These are phyloP conservation scores for Phenacoccus solenopsis DNA, from an alignment of 1,140 invertebrate genomes.

Conservation along the genomic window DNA sequence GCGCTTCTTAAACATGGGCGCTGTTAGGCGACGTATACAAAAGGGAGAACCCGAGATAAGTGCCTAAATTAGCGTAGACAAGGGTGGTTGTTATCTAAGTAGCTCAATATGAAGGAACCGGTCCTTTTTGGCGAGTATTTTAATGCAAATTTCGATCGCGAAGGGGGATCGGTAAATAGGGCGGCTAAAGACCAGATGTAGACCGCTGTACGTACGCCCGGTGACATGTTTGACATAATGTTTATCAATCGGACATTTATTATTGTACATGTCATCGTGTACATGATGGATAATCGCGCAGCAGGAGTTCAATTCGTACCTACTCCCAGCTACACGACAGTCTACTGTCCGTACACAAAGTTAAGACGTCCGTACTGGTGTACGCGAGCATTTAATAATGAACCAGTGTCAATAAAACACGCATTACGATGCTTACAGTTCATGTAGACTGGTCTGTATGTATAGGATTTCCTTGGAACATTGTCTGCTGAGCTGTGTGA, in stretches of 20 bases:
- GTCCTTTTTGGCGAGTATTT: slow-evolving; percentile 9
- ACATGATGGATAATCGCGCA: slow-evolving; percentile 11
- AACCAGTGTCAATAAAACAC: too few relatives aligned
- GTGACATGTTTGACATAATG: slow-evolving; percentile 15
- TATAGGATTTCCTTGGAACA: too few relatives aligned
- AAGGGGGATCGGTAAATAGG: background rate
- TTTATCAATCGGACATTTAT: slow-evolving; percentile 13
- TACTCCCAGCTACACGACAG: background rate
- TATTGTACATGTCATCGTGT: slow-evolving; percentile 9
- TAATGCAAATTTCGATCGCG: slow-evolving; percentile 2
- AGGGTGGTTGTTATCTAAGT: background rate
- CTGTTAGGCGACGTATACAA: background rate
- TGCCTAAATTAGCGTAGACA: slow-evolving; percentile 5
- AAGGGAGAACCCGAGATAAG: background rate
- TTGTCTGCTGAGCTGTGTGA: too few relatives aligned
- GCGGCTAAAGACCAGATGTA: slow-evolving; percentile 4
- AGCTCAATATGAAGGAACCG: background rate
- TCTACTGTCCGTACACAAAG: background rate
- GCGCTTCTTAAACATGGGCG: too few relatives aligned
- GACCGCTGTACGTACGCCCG: background rate
- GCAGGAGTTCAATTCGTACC: background rate
- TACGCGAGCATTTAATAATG: too few relatives aligned
- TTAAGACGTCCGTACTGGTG: background rate
- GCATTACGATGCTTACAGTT: too few relatives aligned
- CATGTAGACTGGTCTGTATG: too few relatives aligned